Evolutionary conservation across 2,113 vertebrate genomes (phyloP).

Genomic region (Pelobates fuscus): DNA sequence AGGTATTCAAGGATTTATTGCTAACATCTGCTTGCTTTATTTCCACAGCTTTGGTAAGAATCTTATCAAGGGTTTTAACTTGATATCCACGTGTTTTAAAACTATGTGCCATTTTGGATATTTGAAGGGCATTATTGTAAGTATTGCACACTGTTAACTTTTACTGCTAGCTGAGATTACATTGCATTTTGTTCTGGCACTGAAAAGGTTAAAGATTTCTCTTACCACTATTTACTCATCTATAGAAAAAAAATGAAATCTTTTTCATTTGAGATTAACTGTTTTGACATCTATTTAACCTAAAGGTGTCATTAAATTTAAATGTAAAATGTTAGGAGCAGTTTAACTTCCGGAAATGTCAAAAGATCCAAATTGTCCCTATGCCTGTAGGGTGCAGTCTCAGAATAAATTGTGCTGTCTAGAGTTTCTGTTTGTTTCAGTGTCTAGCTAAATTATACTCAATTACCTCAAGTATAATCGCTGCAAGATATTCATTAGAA

Average conservation of each 20-base stretch:
- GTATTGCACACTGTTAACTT: too few species aligned
- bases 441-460: constrained; percentile 45
- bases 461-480: constrained; percentile 42
- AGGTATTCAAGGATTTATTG: too few species aligned
- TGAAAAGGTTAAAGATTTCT: too few species aligned
- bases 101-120: too few species aligned
- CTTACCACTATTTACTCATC: not conserved
- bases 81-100: too few species aligned
- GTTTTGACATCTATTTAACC: constrained; percentile 26
- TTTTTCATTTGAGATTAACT: not conserved
- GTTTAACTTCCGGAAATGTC: constrained; percentile 34
- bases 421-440: constrained; percentile 37
- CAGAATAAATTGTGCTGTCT: constrained; percentile 18
- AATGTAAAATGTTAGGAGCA: constrained; percentile 8
- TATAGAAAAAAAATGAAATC: not conserved
- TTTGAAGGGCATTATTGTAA: too few species aligned
- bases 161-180: too few species aligned
- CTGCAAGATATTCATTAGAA: constrained; percentile 43
- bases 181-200: too few species aligned
- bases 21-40: too few species aligned
- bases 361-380: not conserved
- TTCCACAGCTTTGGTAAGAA: too few species aligned
- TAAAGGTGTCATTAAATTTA: constrained; percentile 24
- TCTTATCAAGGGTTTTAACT: too few species aligned
- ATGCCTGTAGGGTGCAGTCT: not conserved